A percentile compares a stretch with the other conserved stretches of the same genome.
Evolutionary conservation across 2,888 invertebrate species (phyloP).

Genomic region (Spisula subtruncata): DNA sequence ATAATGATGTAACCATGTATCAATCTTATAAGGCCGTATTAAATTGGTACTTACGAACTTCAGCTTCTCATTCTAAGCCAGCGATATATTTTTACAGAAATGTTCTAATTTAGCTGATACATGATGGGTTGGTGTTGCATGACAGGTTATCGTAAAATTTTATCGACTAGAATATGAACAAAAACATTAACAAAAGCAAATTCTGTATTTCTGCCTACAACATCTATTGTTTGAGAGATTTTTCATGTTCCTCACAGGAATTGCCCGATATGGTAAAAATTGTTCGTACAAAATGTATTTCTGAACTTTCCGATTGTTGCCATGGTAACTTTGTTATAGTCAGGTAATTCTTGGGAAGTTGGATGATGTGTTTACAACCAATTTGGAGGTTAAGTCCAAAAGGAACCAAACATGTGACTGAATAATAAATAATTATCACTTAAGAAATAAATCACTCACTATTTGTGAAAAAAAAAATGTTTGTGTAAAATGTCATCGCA

Average conservation of each 20-base stretch:
- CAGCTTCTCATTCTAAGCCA: too few relatives aligned
- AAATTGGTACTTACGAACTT: too few relatives aligned
- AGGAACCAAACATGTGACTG: too few relatives aligned
- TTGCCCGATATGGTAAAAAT: constrained; percentile 60
- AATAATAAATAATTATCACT: too few relatives aligned
- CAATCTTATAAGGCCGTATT: too few relatives aligned
- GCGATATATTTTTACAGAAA: too few relatives aligned
- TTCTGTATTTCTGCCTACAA: neutral
- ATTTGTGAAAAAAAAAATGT: too few relatives aligned
- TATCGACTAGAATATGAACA: neutral
- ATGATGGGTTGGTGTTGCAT: neutral
- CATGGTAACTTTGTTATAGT: constrained; percentile 58
- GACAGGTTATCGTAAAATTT: neutral
- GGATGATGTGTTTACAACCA: constrained; percentile 30
- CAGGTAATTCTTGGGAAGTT: constrained; percentile 64
- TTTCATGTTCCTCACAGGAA: constrained; percentile 69
- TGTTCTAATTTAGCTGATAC: too few relatives aligned
- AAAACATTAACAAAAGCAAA: neutral
- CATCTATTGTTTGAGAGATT: constrained; percentile 55
- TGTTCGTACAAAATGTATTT: constrained; percentile 60
- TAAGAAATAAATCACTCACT: too few relatives aligned
- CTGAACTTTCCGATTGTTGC: constrained; percentile 42
- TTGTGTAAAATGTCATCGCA: too few relatives aligned
- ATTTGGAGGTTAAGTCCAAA: too few relatives aligned
- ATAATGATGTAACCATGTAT: too few relatives aligned